Base-by-base conservation (phyloP, 2,113 vertebrate species). In the Damaliscus lunatus region DNA sequence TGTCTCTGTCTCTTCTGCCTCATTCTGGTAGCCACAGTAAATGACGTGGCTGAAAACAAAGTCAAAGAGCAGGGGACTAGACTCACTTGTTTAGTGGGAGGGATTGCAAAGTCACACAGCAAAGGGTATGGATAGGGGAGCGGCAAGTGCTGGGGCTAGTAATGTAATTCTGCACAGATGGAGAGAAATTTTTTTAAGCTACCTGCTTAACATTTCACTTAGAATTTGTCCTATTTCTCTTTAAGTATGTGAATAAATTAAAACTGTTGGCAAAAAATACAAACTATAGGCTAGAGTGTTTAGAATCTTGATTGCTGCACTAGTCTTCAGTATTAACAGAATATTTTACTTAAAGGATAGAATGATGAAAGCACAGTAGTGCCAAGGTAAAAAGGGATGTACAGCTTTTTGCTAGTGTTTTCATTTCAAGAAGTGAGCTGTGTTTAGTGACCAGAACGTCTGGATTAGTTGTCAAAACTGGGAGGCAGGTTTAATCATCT, bases 401-500 rank as follows among this genome's bases (percentile, higher is more conserved):
- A 71, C 3, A 85, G 21, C 48, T 71, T 94, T 94, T 89, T 71
- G 23, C n/a, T 85, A 29, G 50, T 74, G 46, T 89, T 89, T 95
- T 92, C 33, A 85, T 96, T 94, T 96, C 1, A 89, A 89, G 84
- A 95, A 74, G 31, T 64, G 52, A 90, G 33, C 62, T 85, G 21
- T 59, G n/a, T 55, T 89, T 94, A 55, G 71, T 88, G 12, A 85
- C 21, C 21, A 86, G n/a, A 77, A 36, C 84, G 15, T 86, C 84
- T 97, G 88, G 50, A 87, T 97, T 93, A 97, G 25, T 80, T 92
- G 31, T 93, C 25, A 80, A 94, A 94, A 29, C 60, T 88, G 33
- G 62, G 40, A 95, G 48, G 21, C 8, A 89, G 29, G 31, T 88
- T 93, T 92, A 31, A 53, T 74, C 23, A 90, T 94, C 50, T 94